Evolutionary conservation across 2,113 vertebrate species (phyloP).

Genomic region (Deroptyus accipitrinus): DNA sequence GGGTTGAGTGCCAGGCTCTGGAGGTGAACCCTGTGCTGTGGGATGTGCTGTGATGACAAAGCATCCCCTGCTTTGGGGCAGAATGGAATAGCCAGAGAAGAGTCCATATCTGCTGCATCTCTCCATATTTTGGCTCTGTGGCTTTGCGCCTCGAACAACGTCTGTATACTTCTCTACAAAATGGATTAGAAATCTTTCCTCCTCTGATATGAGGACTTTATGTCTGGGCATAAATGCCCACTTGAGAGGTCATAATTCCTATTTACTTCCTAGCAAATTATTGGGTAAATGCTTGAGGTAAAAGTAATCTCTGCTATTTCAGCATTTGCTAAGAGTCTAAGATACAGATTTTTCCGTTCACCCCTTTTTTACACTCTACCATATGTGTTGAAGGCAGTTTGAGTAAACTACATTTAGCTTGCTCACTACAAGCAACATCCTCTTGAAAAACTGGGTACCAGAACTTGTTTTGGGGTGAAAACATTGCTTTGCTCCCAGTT

Average conservation of each 20-base stretch:
- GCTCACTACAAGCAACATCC: neutral
- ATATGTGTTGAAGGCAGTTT: neutral
- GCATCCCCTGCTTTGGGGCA: neutral
- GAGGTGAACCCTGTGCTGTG: neutral
- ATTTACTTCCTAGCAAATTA: neutral
- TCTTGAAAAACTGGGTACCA: neutral
- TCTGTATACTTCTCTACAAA: neutral
- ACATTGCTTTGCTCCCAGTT: neutral
- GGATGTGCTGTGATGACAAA: neutral
- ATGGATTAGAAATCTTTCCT: neutral
- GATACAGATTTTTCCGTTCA: neutral
- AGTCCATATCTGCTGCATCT: neutral
- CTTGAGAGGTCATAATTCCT: neutral
- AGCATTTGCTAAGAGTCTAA: neutral
- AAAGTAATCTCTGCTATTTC: neutral
- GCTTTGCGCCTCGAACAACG: neutral
- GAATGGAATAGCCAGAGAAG: neutral
- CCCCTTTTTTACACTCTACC: neutral
- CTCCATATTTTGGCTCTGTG: accelerated
- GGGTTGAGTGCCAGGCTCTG: neutral
- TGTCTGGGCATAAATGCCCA: neutral
- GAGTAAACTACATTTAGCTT: neutral
- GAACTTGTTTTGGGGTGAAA: neutral
- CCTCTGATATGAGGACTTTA: neutral
- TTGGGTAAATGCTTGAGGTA: neutral